These are phyloP conservation scores for Ecdyonurus torrentis DNA, from an alignment of 2,888 invertebrate species.

Conservation along the genomic window DNA sequence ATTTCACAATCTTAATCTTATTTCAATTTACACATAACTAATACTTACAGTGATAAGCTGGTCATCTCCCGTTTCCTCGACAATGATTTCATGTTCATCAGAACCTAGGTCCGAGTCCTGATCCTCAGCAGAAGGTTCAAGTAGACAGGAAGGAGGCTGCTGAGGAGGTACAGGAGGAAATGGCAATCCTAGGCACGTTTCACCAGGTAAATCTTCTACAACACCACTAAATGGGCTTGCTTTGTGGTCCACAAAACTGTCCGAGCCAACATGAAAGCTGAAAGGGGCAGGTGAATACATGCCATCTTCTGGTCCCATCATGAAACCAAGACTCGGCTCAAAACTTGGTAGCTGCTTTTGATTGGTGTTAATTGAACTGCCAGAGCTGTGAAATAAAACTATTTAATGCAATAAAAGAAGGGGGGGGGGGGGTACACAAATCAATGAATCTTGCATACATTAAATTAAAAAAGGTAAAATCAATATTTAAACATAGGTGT, in stretches of 20 bases:
- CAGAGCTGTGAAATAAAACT: background rate
- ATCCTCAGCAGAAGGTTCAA: background rate
- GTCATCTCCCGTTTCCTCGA: slow-evolving; percentile 1
- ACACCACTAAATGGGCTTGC: background rate
- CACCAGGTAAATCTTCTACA: background rate
- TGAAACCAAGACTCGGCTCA: background rate
- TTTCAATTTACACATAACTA: no score
- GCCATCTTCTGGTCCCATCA: background rate
- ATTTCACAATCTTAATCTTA: no score
- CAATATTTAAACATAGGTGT: no score
- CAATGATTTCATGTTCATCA: slow-evolving; percentile 1
- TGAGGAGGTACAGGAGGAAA: background rate
- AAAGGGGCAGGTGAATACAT: background rate
- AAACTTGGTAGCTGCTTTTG: background rate
- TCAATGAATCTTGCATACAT: background rate
- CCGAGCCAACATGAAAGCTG: background rate
- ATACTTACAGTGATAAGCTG: background rate
- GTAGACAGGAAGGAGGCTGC: background rate
- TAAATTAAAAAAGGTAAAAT: no score
- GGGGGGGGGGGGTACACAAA: no score
- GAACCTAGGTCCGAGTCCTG: background rate
- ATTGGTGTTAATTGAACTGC: background rate
- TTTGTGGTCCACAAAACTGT: background rate
- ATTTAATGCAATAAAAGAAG: background rate
- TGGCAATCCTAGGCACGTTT: background rate